These are phyloP conservation scores for Melanaphis sacchari DNA, from an alignment of 1,140 invertebrate genomes.

Conservation along the genomic window DNA sequence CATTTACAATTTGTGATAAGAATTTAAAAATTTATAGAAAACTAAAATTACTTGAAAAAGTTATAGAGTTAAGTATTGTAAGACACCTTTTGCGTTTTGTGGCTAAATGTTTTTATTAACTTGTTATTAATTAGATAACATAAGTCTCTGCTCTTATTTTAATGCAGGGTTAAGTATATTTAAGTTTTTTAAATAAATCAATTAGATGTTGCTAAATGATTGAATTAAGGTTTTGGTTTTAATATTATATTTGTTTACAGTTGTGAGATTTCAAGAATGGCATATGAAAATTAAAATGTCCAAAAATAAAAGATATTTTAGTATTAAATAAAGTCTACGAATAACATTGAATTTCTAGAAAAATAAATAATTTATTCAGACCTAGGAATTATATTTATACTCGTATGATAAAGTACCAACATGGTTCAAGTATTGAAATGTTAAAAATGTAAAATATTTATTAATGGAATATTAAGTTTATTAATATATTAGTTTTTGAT, in stretches of 20 bases:
- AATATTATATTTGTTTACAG: background rate
- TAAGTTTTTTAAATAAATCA: background rate
- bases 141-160: background rate
- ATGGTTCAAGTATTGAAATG: background rate
- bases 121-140: background rate
- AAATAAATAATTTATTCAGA: slow-evolving; percentile 12
- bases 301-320: background rate
- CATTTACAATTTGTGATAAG: too few relatives aligned
- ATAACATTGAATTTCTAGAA: background rate
- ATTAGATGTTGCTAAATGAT: background rate
- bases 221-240: background rate
- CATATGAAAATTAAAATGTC: background rate
- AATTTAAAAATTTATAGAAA: too few relatives aligned
- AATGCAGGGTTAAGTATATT: background rate
- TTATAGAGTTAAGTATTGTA: background rate
- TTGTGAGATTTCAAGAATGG: background rate
- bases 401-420: background rate
- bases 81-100: background rate
- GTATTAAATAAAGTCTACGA: background rate
- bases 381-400: background rate
- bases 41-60: too few relatives aligned
- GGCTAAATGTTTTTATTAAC: background rate
- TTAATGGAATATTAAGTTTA: background rate
- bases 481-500: too few relatives aligned
- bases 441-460: background rate